Conservation (phyloP, 2,797 vertebrate genomes). For the Malurus leucopterus region DNA sequence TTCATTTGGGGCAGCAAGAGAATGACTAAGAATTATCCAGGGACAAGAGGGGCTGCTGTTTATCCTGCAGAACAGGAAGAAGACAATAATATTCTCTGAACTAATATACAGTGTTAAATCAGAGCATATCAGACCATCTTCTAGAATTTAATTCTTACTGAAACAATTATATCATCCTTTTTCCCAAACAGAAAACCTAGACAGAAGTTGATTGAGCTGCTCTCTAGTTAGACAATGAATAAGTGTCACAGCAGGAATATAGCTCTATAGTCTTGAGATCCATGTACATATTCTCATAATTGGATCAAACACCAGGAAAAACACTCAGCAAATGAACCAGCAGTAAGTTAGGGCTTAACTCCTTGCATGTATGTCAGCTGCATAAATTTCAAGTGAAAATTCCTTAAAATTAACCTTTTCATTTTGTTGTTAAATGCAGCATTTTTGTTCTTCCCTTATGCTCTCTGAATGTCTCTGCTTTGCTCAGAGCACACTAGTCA, state of each 20-base stretch:
- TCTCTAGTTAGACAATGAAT: constrained; percentile 44
- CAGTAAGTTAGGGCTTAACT: constrained; percentile 26
- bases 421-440: not conserved
- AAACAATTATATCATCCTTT: constrained; percentile 54
- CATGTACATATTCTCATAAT: constrained; percentile 3
- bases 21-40: not conserved
- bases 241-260: constrained; percentile 34
- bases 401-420: constrained; percentile 2
- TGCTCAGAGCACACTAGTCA: not conserved
- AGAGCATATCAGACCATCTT: not conserved
- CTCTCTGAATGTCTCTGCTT: constrained; percentile 10
- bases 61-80: not conserved
- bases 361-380: not conserved
- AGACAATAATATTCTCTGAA: constrained; percentile 2
- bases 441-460: constrained; percentile 30
- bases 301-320: constrained; percentile 37
- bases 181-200: constrained; percentile 31
- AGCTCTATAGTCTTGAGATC: constrained; percentile 10
- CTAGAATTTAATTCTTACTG: constrained; percentile 6
- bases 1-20: not conserved
- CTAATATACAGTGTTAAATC: constrained; percentile 4
- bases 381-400: not conserved
- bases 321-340: constrained; percentile 11
- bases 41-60: not conserved
- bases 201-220: constrained; percentile 44